A percentile compares a stretch with the other conserved stretches of the same genome.
Evolutionary conservation across 2,113 vertebrate genomes (phyloP).

Genomic region (Balaeniceps rex): DNA sequence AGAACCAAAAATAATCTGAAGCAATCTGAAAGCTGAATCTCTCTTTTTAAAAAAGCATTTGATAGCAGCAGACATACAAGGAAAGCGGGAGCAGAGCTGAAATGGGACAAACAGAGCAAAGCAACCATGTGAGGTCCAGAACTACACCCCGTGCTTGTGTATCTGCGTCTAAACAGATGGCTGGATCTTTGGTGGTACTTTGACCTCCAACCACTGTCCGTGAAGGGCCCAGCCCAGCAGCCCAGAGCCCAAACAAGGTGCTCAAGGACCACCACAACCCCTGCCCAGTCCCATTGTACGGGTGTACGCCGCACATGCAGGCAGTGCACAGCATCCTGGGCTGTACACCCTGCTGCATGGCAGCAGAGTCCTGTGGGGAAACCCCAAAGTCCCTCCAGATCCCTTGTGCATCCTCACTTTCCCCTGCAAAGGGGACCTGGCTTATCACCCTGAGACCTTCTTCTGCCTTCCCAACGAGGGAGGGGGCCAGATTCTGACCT

Average conservation of each 20-base stretch:
- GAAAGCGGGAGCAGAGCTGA: neutral
- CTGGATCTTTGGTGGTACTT: neutral
- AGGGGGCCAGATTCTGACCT: neutral
- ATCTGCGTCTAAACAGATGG: rapidly evolving
- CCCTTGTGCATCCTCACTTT: neutral
- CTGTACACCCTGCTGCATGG: rapidly evolving
- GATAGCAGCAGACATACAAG: neutral
- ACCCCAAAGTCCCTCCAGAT: neutral
- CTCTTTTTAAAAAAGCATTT: neutral
- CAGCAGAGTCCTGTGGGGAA: neutral
- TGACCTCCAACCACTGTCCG: neutral
- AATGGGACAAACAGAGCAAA: neutral
- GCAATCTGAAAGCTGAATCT: neutral
- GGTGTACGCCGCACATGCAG: neutral
- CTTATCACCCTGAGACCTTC: neutral
- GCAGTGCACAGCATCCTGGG: no score
- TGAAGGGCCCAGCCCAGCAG: neutral
- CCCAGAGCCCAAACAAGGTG: neutral
- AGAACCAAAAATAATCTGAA: neutral
- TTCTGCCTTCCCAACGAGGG: neutral
- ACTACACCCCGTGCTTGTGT: neutral
- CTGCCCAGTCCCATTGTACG: neutral
- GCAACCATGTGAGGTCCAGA: rapidly evolving
- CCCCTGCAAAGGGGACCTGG: neutral
- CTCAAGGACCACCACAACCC: neutral